A percentile compares a stretch with the other conserved stretches of the same genome.
Evolutionary conservation across 1,140 invertebrate species (phyloP).

Genomic region (Drosophila ananassae): DNA sequence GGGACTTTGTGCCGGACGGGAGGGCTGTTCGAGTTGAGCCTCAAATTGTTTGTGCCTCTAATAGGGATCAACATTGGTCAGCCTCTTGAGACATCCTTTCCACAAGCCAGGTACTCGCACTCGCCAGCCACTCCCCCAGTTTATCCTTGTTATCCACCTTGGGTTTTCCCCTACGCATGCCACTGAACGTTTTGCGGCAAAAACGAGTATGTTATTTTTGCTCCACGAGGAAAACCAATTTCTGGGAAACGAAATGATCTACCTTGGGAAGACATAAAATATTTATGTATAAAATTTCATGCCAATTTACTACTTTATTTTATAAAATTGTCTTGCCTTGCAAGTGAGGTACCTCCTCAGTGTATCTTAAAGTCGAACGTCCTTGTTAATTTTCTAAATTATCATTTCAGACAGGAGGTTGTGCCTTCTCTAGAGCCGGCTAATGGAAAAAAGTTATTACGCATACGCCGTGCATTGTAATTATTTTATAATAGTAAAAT

Average conservation of each 20-base stretch:
- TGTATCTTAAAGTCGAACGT: background rate
- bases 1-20: conserved; percentile 40
- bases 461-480: conserved; percentile 62
- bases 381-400: background rate
- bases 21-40: conserved; percentile 17
- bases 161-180: conserved; percentile 19
- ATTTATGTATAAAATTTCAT: no score
- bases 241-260: background rate
- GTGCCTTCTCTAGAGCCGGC: conserved; percentile 3
- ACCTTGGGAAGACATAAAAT: background rate
- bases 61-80: conserved; percentile 80
- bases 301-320: no score
- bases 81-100: conserved; percentile 66
- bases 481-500: conserved; percentile 63
- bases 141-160: conserved; percentile 46
- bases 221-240: conserved; percentile 19
- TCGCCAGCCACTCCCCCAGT: conserved; percentile 48
- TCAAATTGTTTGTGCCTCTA: conserved; percentile 77
- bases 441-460: conserved; percentile 60
- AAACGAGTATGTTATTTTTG: conserved; percentile 24
- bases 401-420: background rate
- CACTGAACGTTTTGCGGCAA: conserved; percentile 5
- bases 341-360: no score
- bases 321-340: no score
- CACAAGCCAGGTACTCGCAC: conserved; percentile 41